A percentile compares a stretch with the other conserved stretches of the same genome.
Evolutionary conservation across 2,113 vertebrate species (phyloP).

Genomic region (Pholis gunnellus): DNA sequence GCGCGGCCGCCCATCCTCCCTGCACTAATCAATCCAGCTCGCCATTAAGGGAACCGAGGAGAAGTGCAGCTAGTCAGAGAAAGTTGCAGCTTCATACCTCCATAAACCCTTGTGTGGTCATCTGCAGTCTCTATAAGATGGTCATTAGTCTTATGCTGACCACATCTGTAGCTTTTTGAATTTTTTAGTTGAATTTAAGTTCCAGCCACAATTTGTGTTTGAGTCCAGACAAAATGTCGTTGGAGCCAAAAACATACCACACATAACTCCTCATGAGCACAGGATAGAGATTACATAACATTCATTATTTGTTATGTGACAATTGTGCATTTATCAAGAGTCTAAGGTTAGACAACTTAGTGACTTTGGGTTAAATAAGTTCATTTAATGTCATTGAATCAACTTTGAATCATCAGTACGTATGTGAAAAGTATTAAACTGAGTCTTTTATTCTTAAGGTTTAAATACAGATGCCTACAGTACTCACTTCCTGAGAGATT

Average conservation of each 20-base stretch:
- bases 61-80: constrained; percentile 41
- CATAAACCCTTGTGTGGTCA: constrained; percentile 21
- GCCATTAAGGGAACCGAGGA: constrained; percentile 71
- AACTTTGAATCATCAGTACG: background rate
- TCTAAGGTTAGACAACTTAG: background rate
- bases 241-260: background rate
- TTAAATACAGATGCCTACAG: constrained; percentile 8
- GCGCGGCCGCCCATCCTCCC: constrained; percentile 71
- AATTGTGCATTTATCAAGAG: background rate
- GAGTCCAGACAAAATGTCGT: background rate
- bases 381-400: background rate
- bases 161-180: background rate
- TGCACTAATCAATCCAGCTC: constrained; percentile 80
- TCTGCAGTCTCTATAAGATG: background rate
- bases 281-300: background rate
- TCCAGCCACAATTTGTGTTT: constrained; percentile 3
- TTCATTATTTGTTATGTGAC: background rate
- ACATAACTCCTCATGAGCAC: background rate
- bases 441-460: constrained; percentile 9
- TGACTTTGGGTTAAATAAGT: background rate
- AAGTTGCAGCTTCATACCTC: constrained; percentile 37
- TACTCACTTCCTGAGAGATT: constrained; percentile 27
- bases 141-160: background rate
- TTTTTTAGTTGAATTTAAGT: background rate
- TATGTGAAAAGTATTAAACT: background rate